These are phyloP conservation scores for Corvus cornix DNA, from an alignment of 2,113 vertebrate species.

Conservation along the genomic window DNA sequence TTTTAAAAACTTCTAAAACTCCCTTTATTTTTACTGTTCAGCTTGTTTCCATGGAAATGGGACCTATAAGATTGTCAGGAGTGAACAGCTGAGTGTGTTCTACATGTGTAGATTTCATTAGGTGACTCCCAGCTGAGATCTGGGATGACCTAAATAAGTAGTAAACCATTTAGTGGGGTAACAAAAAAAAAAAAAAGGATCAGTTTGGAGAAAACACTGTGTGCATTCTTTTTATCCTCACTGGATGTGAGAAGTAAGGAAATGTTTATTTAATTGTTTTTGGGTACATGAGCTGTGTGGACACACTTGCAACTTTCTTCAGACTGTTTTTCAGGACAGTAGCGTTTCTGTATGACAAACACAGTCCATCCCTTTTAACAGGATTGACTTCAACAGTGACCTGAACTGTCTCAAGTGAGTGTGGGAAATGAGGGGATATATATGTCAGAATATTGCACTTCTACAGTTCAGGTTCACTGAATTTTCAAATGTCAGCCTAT, in stretches of 20 bases:
- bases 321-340: background rate
- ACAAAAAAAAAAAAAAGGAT: background rate
- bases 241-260: background rate
- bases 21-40: background rate
- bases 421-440: background rate
- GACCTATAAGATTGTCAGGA: background rate
- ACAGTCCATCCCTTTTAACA: background rate
- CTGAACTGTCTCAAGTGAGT: background rate
- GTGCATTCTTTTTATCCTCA: background rate
- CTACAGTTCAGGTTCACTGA: background rate
- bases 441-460: background rate
- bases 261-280: background rate
- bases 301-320: background rate
- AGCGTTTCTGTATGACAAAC: background rate
- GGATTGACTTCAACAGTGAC: background rate
- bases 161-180: background rate
- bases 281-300: accelerated
- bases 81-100: background rate
- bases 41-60: slow-evolving; percentile 21
- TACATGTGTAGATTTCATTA: background rate
- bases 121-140: background rate
- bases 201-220: background rate
- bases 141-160: background rate
- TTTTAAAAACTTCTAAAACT: background rate
- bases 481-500: background rate